A percentile compares a stretch with the other conserved stretches of the same genome.
Evolutionary conservation across 2,888 invertebrate species (phyloP).

Genomic region (Ypsolopha sequella): DNA sequence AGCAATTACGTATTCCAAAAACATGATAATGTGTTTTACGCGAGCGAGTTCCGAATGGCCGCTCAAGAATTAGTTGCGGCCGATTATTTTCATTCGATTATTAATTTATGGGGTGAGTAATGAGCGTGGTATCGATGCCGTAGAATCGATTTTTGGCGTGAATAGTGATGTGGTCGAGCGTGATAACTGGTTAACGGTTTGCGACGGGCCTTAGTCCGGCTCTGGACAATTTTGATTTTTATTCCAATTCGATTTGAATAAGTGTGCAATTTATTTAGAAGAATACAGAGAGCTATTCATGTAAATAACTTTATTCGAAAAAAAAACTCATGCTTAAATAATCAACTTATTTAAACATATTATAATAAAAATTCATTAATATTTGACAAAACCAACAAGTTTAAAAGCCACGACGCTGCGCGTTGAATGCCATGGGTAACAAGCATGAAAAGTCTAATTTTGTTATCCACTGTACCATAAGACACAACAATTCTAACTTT

Average conservation of each 20-base stretch:
- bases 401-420: too few species aligned
- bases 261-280: too few species aligned
- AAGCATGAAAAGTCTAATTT: constrained; percentile 3
- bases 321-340: too few species aligned
- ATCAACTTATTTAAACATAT: too few species aligned
- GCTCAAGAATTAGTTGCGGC: constrained; percentile 57
- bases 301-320: too few species aligned
- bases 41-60: constrained; percentile 41
- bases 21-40: constrained; percentile 11
- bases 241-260: too few species aligned
- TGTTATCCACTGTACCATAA: not conserved
- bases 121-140: constrained; percentile 45
- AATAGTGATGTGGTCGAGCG: constrained; percentile 11
- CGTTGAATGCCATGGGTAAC: not conserved
- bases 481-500: not conserved
- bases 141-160: constrained; percentile 41
- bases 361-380: too few species aligned
- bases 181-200: constrained; percentile 2
- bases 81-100: constrained; percentile 64
- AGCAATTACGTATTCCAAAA: constrained; percentile 9
- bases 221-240: not conserved
- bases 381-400: too few species aligned
- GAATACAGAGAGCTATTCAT: too few species aligned
- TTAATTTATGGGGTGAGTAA: constrained; percentile 65
- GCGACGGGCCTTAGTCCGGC: not conserved